Conservation (phyloP, 2,113 vertebrate species). For the Pachypanchax playfairii region DNA sequence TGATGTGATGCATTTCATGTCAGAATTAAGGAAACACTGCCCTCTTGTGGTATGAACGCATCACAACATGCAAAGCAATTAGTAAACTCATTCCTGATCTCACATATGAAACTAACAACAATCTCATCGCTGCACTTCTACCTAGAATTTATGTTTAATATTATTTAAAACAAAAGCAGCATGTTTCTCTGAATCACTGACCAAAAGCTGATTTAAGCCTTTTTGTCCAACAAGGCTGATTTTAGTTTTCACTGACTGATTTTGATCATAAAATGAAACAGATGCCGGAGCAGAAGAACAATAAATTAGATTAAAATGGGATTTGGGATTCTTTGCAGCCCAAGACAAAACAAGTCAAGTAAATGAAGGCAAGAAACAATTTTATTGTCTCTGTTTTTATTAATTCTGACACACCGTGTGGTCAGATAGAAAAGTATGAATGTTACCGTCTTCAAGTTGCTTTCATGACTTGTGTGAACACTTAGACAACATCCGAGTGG, state of each 20-base stretch:
- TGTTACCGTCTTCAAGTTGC: conserved; percentile 73
- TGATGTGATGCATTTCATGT: neutral
- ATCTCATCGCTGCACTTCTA: too few species aligned
- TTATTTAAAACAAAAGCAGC: too few species aligned
- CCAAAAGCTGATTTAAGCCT: too few species aligned
- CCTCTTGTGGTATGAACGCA: conserved; percentile 31
- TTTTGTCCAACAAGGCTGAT: too few species aligned
- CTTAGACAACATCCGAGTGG: conserved; percentile 55
- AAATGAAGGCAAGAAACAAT: conserved; percentile 47
- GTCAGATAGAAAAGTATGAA: conserved; percentile 72
- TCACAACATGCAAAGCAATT: neutral
- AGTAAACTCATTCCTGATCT: too few species aligned
- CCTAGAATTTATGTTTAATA: too few species aligned
- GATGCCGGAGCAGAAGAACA: conserved; percentile 1
- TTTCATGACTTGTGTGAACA: conserved; percentile 78
- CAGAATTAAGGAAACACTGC: conserved; percentile 1
- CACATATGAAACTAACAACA: too few species aligned
- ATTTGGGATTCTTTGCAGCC: conserved; percentile 14
- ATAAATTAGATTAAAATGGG: conserved; percentile 28
- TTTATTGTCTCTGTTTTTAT: conserved; percentile 73
- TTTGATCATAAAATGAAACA: neutral
- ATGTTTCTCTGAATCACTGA: too few species aligned
- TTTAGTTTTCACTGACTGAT: too few species aligned
- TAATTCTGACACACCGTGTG: conserved; percentile 66
- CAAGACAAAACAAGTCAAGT: conserved; percentile 21